Percentiles rank a stretch among this genome's conserved stretches.
These are phyloP conservation scores for Aphidius gifuensis DNA, from an alignment of 1,140 invertebrate genomes.

Conservation along the genomic window DNA sequence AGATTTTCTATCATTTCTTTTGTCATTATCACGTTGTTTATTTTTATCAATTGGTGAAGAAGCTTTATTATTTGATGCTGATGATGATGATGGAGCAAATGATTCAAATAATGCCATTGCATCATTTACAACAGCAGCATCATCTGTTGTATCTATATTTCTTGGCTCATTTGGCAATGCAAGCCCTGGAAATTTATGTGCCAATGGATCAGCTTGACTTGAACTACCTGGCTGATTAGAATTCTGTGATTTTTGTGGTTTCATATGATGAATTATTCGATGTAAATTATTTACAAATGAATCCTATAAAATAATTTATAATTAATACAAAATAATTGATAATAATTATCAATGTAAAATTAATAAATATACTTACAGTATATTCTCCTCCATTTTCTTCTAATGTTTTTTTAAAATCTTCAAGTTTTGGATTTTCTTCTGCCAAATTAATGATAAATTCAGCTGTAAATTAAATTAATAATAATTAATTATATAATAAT, in stretches of 20 bases:
- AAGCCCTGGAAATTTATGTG: slow-evolving; percentile 80
- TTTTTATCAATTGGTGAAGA: slow-evolving; percentile 34
- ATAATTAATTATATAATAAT: too few relatives aligned
- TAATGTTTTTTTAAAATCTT: slow-evolving; percentile 79
- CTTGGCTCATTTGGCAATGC: slow-evolving; percentile 83
- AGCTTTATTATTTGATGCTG: slow-evolving; percentile 18
- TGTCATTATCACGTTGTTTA: slow-evolving; percentile 43
- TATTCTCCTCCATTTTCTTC: slow-evolving; percentile 88
- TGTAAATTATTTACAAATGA: slow-evolving; percentile 86
- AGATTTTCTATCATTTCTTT: slow-evolving; percentile 34
- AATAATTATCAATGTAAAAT: background rate
- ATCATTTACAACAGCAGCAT: slow-evolving; percentile 67
- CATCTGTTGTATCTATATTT: slow-evolving; percentile 41
- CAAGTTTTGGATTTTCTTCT: slow-evolving; percentile 78
- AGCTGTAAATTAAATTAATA: slow-evolving; percentile 61
- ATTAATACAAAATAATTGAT: background rate
- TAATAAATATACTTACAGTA: slow-evolving; percentile 53
- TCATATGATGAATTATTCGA: slow-evolving; percentile 90
- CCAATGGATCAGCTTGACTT: slow-evolving; percentile 59
- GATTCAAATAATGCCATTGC: slow-evolving; percentile 89
- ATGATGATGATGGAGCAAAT: slow-evolving; percentile 65
- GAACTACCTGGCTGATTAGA: slow-evolving; percentile 26
- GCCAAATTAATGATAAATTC: slow-evolving; percentile 92
- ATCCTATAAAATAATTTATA: slow-evolving; percentile 59
- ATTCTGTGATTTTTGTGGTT: slow-evolving; percentile 55